These are phyloP conservation scores for Brachystomella parvula DNA, from an alignment of 1,140 invertebrate genomes.

Conservation along the genomic window DNA sequence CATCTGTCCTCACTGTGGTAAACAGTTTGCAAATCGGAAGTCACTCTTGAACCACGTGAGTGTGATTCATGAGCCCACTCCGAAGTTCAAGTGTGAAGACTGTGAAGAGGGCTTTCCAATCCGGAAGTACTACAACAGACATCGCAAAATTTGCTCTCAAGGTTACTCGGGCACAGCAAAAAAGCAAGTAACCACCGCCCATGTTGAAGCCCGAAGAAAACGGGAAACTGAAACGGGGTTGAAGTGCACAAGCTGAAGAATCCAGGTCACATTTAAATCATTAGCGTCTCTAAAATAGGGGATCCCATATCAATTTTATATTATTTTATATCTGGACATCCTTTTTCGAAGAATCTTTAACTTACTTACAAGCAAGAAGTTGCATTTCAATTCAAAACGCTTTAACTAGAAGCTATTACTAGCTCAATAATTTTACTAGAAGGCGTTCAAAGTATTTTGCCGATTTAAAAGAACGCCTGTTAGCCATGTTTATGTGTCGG, in stretches of 20 bases:
- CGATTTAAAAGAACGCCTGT: too few species aligned
- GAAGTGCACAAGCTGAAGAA: not conserved
- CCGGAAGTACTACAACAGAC: not conserved
- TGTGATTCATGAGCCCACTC: not conserved
- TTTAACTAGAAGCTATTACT: not conserved
- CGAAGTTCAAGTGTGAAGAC: not conserved
- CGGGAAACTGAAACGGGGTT: too few species aligned
- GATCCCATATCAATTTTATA: not conserved
- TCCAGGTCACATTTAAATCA: not conserved
- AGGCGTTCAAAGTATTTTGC: not conserved
- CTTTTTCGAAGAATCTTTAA: not conserved
- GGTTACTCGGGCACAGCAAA: too few species aligned
- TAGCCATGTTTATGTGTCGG: too few species aligned
- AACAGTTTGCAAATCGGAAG: not conserved
- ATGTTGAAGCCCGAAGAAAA: not conserved
- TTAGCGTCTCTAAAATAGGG: not conserved
- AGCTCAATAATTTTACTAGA: not conserved
- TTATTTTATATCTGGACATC: not conserved
- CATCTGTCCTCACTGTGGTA: not conserved
- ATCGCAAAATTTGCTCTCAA: not conserved
- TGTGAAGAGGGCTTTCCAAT: not conserved
- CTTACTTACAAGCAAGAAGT: not conserved
- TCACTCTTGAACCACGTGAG: not conserved
- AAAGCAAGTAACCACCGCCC: not conserved
- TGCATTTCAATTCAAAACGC: not conserved